phyloP scores from a whole-genome alignment of 2,113 vertebrate species.

The Ondatra zibethicus region DNA sequence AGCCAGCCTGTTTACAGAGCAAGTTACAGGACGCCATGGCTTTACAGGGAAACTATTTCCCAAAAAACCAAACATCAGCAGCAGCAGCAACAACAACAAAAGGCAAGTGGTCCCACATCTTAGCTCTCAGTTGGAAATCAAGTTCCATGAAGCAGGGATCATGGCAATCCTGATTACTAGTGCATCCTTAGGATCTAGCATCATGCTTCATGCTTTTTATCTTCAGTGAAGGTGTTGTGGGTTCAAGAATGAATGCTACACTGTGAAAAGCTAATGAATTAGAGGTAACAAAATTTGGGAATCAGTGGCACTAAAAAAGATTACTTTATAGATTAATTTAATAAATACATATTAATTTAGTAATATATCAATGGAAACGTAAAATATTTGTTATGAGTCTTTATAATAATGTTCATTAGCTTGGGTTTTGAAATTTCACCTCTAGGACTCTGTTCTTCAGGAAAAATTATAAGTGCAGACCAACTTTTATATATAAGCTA shows the following conservation, averaged over 20 bases:
- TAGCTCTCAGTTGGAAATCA: not conserved
- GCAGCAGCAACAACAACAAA: not conserved
- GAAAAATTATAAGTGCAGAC: conserved; percentile 16
- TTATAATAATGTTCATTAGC: not conserved
- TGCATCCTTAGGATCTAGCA: not conserved
- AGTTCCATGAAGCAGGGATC: not conserved
- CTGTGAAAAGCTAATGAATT: not conserved
- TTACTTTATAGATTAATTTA: not conserved
- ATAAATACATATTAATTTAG: not conserved
- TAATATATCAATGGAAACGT: not conserved
- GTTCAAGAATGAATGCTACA: not conserved
- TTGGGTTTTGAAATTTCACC: conserved; percentile 3
- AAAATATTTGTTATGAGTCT: not conserved
- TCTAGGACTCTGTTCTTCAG: not conserved
- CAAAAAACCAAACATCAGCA: not conserved
- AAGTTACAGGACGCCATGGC: not conserved
- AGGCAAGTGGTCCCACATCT: not conserved
- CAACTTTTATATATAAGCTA: not conserved
- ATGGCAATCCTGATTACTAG: not conserved
- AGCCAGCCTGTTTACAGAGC: not conserved
- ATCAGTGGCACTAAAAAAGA: not conserved
- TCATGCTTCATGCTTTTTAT: not conserved
- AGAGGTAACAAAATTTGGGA: not conserved
- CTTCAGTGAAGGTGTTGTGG: not conserved
- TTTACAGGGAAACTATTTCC: not conserved